phyloP scores from a whole-genome alignment of 2,888 invertebrate species.

The Coleophora flavipennella region DNA sequence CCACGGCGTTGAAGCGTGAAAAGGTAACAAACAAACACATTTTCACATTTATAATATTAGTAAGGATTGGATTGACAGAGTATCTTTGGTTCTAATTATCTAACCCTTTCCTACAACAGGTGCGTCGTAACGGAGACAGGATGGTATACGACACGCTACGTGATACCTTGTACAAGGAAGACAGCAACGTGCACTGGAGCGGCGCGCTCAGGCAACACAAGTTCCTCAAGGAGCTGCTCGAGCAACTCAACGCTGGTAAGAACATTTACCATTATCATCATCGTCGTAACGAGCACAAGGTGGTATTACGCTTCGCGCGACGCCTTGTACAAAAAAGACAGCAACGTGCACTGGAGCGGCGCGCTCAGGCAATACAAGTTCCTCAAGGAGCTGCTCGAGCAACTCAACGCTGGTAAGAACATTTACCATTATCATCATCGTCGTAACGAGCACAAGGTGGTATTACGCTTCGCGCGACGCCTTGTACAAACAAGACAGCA shows the following conservation, averaged over 20 bases:
- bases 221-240: constrained; percentile 80
- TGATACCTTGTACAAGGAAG: constrained; percentile 56
- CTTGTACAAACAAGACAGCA: constrained; percentile 74
- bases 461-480: constrained; percentile 54
- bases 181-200: constrained; percentile 80
- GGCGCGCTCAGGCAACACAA: constrained; percentile 83
- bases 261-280: no score
- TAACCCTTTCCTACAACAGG: constrained; percentile 22
- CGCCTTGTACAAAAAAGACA: constrained; percentile 66
- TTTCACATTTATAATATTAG: no score
- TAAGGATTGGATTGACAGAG: no score
- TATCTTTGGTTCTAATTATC: neutral
- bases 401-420: constrained; percentile 54
- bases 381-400: constrained; percentile 76
- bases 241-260: constrained; percentile 62
- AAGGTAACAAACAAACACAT: no score
- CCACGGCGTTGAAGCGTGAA: no score
- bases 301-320: constrained; percentile 69
- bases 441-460: constrained; percentile 80
- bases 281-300: no score
- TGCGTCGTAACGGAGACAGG: constrained; percentile 71
- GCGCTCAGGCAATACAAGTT: constrained; percentile 85
- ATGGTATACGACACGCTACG: constrained; percentile 71
- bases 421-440: no score
- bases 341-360: constrained; percentile 80